Percentiles rank a stretch among this genome's conserved stretches.
These are phyloP conservation scores for Pantherophis alleghaniensis DNA, from an alignment of 2,797 vertebrate species.

Conservation along the genomic window DNA sequence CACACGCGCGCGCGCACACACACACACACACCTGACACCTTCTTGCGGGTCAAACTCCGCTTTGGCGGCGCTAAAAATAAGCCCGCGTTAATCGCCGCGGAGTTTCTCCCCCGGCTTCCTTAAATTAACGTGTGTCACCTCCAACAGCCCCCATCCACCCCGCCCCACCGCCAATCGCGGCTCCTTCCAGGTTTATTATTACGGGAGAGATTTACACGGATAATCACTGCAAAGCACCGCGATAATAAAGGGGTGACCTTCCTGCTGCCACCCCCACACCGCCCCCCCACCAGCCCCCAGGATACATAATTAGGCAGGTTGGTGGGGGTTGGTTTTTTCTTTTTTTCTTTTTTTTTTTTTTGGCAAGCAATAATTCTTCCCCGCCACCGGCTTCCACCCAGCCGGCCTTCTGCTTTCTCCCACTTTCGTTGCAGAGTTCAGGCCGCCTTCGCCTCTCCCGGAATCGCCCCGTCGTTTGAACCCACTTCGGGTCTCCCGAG, in stretches of 20 bases:
- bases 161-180: neutral
- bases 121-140: neutral
- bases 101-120: neutral
- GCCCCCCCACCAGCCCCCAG: neutral
- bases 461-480: neutral
- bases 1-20: rapidly evolving
- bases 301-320: neutral
- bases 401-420: neutral
- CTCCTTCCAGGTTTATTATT: constrained; percentile 1
- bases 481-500: neutral
- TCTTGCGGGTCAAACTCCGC: neutral
- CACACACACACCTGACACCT: neutral
- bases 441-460: neutral
- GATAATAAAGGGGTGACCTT: constrained; percentile 9
- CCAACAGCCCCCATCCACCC: neutral
- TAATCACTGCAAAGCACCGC: neutral
- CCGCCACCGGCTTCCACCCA: neutral
- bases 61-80: neutral
- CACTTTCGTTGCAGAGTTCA: neutral
- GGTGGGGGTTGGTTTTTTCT: too few relatives aligned
- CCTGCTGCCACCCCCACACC: neutral
- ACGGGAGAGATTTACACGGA: neutral
- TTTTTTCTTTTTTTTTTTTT: too few relatives aligned
- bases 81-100: neutral
- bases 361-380: neutral